Base-by-base conservation (phyloP, 2,797 vertebrate genomes). In the Phrynocephalus forsythii region DNA sequence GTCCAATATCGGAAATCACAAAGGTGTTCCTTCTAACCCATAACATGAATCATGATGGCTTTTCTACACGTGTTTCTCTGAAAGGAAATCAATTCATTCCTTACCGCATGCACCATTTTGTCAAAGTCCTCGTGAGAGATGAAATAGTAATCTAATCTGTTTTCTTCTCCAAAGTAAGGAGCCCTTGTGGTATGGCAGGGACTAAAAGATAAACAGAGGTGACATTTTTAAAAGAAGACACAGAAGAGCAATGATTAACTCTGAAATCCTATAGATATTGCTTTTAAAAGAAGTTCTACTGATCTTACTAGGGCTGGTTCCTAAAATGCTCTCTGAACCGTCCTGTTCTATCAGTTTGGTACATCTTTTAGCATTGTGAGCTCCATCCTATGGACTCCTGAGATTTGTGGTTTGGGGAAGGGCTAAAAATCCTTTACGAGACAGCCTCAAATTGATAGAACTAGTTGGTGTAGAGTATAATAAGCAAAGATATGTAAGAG, bases 121-220 rank as follows among this genome's bases (percentile, higher is more conserved):
- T 98, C 95, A 96, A 99, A 99, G 10, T 94, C 96, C 88, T 98
- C 98, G 85, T 97, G 95, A 15, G 97, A 97, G 93, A 98, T 83
- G 90, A 99, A 99, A 93, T 99, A 97, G 94, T 98, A 99, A 95
- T 99, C 98, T 0, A 96, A 94, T 66, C 97, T 97, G 89, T 98
- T 97, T 86, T 98, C 97, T 95, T 99, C 99, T 85, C 97, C 98
- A 87, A 96, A 97, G 92, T 98, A 98, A 68, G 98, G 96, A 7
- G 86, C 91, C 94, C 99, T 98, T 26, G 98, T 99, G 85, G 98
- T 99, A 94, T 99, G 98, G 88, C 97, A 98, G 88, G 96, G 95
- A 78, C 99, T 99, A 96, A 84, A 95, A 94, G 68, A 94, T 82
- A 83, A 91, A 93, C 84, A 22, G 82, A 92, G 33, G 63, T 87